Percentiles rank a stretch among this genome's conserved stretches.
phyloP scores from a whole-genome alignment of 2,888 invertebrate species.

The Conchocele bisecta region DNA sequence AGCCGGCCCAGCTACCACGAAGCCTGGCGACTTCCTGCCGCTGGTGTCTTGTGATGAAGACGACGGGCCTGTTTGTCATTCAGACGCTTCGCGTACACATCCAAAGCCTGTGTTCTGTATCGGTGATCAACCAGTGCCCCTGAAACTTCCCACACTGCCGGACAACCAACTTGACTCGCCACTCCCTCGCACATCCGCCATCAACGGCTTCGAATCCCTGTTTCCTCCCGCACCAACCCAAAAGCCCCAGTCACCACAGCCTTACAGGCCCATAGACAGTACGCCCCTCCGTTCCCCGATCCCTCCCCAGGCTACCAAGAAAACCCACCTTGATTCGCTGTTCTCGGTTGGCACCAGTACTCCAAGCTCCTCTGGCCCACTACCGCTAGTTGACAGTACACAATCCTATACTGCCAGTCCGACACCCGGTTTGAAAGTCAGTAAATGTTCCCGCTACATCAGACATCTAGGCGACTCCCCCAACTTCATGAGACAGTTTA shows the following conservation, averaged over 20 bases:
- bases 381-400: neutral
- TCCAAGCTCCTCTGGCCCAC: neutral
- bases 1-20: too few species aligned
- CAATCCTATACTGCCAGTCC: too few species aligned
- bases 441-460: neutral
- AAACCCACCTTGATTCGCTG: neutral
- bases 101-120: too few species aligned
- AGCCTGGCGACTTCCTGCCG: too few species aligned
- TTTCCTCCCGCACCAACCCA: neutral
- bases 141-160: too few species aligned
- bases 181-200: too few species aligned
- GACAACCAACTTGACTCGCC: too few species aligned
- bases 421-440: too few species aligned
- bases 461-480: conserved; percentile 32
- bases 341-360: neutral
- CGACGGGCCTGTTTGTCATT: too few species aligned
- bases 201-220: neutral
- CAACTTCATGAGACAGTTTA: conserved; percentile 16
- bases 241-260: neutral
- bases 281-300: neutral
- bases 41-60: too few species aligned
- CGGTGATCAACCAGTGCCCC: too few species aligned
- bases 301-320: neutral
- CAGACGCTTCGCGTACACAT: too few species aligned
- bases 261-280: neutral